These are phyloP conservation scores for Stictonetta naevosa DNA, from an alignment of 2,113 vertebrate genomes.

Conservation along the genomic window DNA sequence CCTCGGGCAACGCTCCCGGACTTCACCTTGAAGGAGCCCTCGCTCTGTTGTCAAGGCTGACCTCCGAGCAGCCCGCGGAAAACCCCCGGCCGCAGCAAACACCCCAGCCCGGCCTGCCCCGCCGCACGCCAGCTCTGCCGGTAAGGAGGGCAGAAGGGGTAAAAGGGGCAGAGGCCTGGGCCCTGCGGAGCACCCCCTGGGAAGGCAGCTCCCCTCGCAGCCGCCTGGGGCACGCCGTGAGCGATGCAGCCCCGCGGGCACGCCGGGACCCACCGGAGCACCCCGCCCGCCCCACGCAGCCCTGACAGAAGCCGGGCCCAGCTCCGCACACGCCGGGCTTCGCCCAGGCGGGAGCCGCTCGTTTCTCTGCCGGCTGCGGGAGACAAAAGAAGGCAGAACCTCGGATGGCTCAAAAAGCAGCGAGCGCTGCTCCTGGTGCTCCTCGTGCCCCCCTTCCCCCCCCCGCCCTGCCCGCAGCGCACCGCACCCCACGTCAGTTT, in stretches of 20 bases:
- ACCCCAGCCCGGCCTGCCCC: accelerated
- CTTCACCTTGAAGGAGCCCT: constrained; percentile 37
- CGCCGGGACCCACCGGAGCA: not conserved
- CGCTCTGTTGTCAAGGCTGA: not conserved
- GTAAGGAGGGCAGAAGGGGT: too few species aligned
- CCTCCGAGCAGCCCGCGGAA: not conserved
- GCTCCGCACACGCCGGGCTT: accelerated
- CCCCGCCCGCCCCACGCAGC: not conserved
- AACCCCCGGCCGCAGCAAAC: not conserved
- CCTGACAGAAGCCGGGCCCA: not conserved
- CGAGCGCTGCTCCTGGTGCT: too few species aligned
- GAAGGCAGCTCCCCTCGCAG: not conserved
- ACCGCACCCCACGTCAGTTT: too few species aligned
- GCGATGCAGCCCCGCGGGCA: not conserved
- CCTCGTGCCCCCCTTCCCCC: too few species aligned
- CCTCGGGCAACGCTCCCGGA: constrained; percentile 10
- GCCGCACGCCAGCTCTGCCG: too few species aligned
- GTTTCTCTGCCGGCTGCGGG: too few species aligned
- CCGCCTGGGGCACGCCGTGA: too few species aligned
- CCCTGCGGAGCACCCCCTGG: not conserved
- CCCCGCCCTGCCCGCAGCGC: too few species aligned
- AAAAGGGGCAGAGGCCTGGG: not conserved
- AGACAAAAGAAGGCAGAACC: too few species aligned
- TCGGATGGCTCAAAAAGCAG: too few species aligned
- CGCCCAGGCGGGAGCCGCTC: too few species aligned